phyloP scores from a whole-genome alignment of 2,888 invertebrate genomes.

The Entomobrya multifasciata region DNA sequence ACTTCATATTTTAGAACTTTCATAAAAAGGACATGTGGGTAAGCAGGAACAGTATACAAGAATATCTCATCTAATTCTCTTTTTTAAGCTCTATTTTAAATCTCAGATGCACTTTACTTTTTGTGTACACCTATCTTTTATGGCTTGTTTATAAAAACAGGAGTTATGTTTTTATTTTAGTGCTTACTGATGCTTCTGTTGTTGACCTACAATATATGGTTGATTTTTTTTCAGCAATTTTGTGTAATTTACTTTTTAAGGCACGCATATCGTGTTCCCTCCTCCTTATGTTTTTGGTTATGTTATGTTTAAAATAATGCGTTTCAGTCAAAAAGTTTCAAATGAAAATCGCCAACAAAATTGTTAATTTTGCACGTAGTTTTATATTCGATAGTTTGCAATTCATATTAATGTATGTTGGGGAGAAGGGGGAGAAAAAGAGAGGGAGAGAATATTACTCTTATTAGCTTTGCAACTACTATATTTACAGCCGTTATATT shows the following conservation, averaged over 20 bases:
- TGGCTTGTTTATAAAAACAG: too few species aligned
- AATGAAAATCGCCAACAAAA: slow-evolving; percentile 46
- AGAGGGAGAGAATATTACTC: slow-evolving; percentile 20
- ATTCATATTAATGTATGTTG: too few species aligned
- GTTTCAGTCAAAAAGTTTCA: too few species aligned
- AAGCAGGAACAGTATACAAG: background rate
- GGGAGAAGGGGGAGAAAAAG: too few species aligned
- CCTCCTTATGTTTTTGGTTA: slow-evolving; percentile 22
- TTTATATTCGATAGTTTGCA: too few species aligned
- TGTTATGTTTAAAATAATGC: too few species aligned
- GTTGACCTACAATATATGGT: slow-evolving; percentile 59
- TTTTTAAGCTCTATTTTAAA: too few species aligned
- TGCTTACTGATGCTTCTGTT: too few species aligned
- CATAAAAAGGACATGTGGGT: slow-evolving; percentile 4
- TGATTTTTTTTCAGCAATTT: slow-evolving; percentile 50
- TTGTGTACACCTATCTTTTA: too few species aligned
- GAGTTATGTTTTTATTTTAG: slow-evolving; percentile 3
- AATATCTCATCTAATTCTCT: background rate
- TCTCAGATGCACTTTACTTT: too few species aligned
- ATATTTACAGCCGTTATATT: background rate
- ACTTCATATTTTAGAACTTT: slow-evolving; percentile 59
- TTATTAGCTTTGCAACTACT: background rate
- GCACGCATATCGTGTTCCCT: slow-evolving; percentile 58
- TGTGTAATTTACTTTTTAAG: slow-evolving; percentile 51
- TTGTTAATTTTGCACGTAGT: slow-evolving; percentile 37